These are phyloP conservation scores for Oncorhynchus gorbuscha DNA, from an alignment of 2,113 vertebrate species.

Conservation along the genomic window DNA sequence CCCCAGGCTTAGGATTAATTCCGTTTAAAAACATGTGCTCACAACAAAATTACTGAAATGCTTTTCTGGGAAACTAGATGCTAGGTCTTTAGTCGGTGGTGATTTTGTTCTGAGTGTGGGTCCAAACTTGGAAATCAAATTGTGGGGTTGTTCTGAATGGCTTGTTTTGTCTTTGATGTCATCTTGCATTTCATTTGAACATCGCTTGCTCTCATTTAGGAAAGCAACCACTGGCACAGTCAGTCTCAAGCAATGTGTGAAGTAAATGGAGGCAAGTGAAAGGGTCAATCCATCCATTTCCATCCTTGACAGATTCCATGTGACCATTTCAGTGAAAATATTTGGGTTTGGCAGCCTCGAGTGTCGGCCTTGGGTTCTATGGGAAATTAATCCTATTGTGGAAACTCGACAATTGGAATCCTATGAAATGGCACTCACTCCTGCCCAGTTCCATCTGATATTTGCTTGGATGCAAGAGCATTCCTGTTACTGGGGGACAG, in stretches of 20 bases:
- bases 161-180: neutral
- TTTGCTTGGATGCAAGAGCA: too few species aligned
- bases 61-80: neutral
- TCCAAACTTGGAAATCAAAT: neutral
- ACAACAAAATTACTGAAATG: neutral
- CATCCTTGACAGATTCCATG: neutral
- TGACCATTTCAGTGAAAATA: neutral
- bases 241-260: neutral
- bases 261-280: neutral
- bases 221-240: neutral
- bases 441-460: too few species aligned
- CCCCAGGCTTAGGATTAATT: slow-evolving; percentile 6
- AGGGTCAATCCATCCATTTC: neutral
- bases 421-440: too few species aligned
- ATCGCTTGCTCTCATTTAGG: neutral
- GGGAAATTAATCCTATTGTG: too few species aligned
- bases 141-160: neutral
- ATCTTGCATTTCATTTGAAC: neutral
- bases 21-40: neutral
- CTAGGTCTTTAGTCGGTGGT: too few species aligned
- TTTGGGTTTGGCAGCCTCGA: neutral
- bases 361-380: too few species aligned
- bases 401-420: too few species aligned
- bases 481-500: too few species aligned
- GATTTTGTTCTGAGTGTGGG: neutral